Evolutionary conservation across 2,888 invertebrate genomes (phyloP), one percentile per base, ranked within the genome.

Genomic region (Sialis lutaria): DNA sequence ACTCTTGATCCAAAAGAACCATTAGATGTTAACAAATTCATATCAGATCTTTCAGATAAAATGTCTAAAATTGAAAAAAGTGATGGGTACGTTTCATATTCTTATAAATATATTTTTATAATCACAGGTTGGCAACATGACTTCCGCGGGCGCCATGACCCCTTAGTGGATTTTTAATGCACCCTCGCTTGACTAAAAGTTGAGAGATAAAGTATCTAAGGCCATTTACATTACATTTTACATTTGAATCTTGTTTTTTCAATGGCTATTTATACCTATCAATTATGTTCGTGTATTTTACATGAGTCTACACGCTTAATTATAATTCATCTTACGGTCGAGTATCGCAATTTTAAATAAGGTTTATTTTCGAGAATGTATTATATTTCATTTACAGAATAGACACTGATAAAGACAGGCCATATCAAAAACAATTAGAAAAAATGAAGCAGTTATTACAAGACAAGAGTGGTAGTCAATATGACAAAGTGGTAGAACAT

Each of bases 371-470:
- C n/a, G n/a, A n/a, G n/a, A n/a, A n/a, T n/a, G n/a, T n/a, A n/a
- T n/a, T n/a, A n/a, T 13, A 40, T 12, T 40, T n/a, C 7, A 10
- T 5, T 10, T 13, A 40, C n/a, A 12, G 7, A 10, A n/a, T 40
- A 40, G n/a, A 35, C n/a, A n/a, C 22, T 6, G 41, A 41, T 41
- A 30, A n/a, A 31, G 5, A 42, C 7, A 30, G 8, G 31, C 70
- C 73, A 1, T 81, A 73, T 57, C 68, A 67, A 54, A 60, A 64
- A 9, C 74, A 75, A 58, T 57, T 82, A 45, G 62, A 64, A 39
- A 55, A 62, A 49, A 63, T 80, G 8, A 67, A 70, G 58, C 57
- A 67, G 42, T 65, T 76, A 46, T 60, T 78, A 45, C 56, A 57
- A 1, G 63, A 64, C 40, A 60, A 67, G 6, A 59, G 58, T 6